phyloP scores from a whole-genome alignment of 2,797 vertebrate genomes.

The Holocentrus rufus region DNA sequence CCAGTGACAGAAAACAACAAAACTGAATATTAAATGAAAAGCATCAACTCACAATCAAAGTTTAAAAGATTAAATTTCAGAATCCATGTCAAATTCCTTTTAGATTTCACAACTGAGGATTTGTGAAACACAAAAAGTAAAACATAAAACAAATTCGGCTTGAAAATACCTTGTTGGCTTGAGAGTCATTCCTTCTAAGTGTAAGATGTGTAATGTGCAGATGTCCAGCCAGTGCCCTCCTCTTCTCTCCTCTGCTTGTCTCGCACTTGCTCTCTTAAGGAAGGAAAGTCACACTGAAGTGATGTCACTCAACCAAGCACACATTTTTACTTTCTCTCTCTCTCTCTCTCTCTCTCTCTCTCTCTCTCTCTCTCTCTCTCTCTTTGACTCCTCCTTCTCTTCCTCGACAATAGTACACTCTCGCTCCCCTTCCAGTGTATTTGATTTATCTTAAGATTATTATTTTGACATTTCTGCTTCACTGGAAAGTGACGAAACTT shows the following conservation, averaged over 20 bases:
- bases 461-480: no score
- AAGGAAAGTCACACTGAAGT: slow-evolving; percentile 48
- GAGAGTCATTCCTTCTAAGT: slow-evolving; percentile 57
- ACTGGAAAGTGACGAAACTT: no score
- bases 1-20: no score
- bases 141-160: slow-evolving; percentile 1
- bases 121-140: background rate
- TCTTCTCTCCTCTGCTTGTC: slow-evolving; percentile 35
- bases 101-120: background rate
- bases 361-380: background rate
- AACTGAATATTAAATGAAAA: no score
- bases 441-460: no score
- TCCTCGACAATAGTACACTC: background rate
- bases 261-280: slow-evolving; percentile 58
- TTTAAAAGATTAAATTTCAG: background rate
- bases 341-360: background rate
- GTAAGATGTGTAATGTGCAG: slow-evolving; percentile 61
- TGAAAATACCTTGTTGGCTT: slow-evolving; percentile 69
- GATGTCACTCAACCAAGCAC: slow-evolving; percentile 65
- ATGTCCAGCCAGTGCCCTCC: slow-evolving; percentile 27
- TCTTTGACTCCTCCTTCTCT: background rate
- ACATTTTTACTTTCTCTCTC: background rate
- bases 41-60: no score
- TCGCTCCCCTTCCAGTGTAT: no score
- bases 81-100: background rate